Percentiles rank a stretch among this genome's conserved stretches.
phyloP scores from a whole-genome alignment of 53 echinoderm and acorn worm species.

The Antedon mediterranea region DNA sequence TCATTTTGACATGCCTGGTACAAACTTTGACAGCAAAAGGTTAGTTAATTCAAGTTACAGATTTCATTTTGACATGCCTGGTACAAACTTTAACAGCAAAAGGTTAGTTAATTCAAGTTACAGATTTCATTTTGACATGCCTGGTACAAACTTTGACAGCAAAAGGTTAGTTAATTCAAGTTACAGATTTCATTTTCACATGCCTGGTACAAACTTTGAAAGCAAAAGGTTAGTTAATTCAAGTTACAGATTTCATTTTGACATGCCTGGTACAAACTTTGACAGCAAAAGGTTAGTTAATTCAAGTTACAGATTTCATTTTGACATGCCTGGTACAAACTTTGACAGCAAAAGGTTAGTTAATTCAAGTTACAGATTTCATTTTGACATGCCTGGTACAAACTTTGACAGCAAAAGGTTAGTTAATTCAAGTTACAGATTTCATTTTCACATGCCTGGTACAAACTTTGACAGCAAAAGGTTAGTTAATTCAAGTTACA shows the following conservation, averaged over 20 bases:
- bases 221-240: constrained; percentile 59
- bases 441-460: constrained; percentile 89
- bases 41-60: too few species aligned
- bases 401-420: constrained; percentile 98
- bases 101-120: constrained; percentile 40
- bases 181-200: too few species aligned
- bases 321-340: constrained; percentile 97
- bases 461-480: constrained; percentile 98
- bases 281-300: constrained; percentile 69
- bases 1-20: constrained; percentile 92
- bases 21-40: constrained; percentile 98
- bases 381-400: constrained; percentile 90
- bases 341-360: constrained; percentile 88
- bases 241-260: too few species aligned
- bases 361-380: too few species aligned
- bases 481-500: constrained; percentile 27
- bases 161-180: constrained; percentile 53
- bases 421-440: too few species aligned
- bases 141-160: constrained; percentile 96
- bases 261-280: constrained; percentile 98
- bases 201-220: constrained; percentile 98
- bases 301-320: too few species aligned
- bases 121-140: constrained; percentile 91
- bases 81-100: constrained; percentile 96
- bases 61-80: constrained; percentile 92